Evolutionary conservation across 2,797 vertebrate genomes (phyloP).

Genomic region (Varecia variegata): DNA sequence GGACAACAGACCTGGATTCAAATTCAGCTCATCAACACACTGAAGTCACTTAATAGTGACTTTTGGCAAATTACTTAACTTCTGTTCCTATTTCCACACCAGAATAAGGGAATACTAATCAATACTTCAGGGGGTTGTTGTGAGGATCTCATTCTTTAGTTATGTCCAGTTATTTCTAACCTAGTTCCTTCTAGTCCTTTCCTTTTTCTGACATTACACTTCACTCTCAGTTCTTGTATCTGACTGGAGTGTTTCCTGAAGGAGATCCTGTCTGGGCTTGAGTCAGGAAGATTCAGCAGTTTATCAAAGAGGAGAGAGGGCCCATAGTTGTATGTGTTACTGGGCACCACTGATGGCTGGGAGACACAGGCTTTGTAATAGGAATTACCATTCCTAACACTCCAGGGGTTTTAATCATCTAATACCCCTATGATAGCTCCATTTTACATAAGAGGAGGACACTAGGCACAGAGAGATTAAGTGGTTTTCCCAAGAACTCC

Average conservation of each 20-base stretch:
- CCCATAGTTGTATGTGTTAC: background rate
- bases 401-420: background rate
- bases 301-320: background rate
- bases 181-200: background rate
- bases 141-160: background rate
- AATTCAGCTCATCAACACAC: background rate
- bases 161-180: background rate
- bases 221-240: background rate
- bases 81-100: background rate
- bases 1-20: slow-evolving; percentile 1
- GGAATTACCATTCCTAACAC: background rate
- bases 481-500: background rate
- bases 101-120: background rate
- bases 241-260: background rate
- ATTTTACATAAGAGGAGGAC: background rate
- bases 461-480: background rate
- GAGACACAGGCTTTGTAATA: background rate
- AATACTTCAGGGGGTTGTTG: background rate
- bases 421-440: background rate
- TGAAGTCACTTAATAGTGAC: background rate
- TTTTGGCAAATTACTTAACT: background rate
- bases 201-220: background rate
- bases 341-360: background rate
- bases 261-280: background rate
- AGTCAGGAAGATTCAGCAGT: background rate